These are phyloP conservation scores for Pionites leucogaster DNA, from an alignment of 2,113 vertebrate genomes.

Conservation along the genomic window DNA sequence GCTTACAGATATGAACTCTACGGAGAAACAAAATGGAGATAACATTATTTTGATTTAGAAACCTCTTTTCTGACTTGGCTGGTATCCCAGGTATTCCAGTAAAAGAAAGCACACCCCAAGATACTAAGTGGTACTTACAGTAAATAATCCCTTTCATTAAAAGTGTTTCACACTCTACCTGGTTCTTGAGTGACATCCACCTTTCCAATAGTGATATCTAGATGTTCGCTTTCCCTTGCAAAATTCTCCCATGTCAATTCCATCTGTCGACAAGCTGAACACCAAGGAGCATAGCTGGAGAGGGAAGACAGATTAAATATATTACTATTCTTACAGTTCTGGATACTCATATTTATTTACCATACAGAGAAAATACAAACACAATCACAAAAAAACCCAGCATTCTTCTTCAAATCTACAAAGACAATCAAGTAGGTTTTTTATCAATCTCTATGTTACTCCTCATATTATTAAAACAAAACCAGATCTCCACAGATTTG, in stretches of 20 bases:
- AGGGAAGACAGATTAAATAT: neutral
- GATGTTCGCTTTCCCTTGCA: conserved; percentile 71
- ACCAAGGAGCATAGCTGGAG: conserved; percentile 88
- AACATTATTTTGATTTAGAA: neutral
- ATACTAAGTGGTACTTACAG: neutral
- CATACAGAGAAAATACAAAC: neutral
- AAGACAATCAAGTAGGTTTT: neutral
- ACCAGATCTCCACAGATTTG: neutral
- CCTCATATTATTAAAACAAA: neutral
- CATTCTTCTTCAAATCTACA: neutral
- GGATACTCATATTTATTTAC: neutral
- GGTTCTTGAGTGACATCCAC: conserved; percentile 88
- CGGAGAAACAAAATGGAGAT: neutral
- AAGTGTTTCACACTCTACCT: conserved; percentile 67
- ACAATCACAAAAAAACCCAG: fast-evolving
- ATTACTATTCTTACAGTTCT: neutral
- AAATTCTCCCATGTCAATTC: conserved; percentile 84
- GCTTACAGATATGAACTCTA: neutral
- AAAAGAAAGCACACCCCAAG: neutral
- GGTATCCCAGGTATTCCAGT: neutral
- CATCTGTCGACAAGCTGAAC: conserved; percentile 87
- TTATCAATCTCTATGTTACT: neutral
- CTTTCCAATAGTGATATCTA: conserved; percentile 81
- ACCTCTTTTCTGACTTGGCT: neutral
- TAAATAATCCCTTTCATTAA: neutral